Evolutionary conservation across 2,113 vertebrate species (phyloP).

Genomic region (Lamprotornis superbus): DNA sequence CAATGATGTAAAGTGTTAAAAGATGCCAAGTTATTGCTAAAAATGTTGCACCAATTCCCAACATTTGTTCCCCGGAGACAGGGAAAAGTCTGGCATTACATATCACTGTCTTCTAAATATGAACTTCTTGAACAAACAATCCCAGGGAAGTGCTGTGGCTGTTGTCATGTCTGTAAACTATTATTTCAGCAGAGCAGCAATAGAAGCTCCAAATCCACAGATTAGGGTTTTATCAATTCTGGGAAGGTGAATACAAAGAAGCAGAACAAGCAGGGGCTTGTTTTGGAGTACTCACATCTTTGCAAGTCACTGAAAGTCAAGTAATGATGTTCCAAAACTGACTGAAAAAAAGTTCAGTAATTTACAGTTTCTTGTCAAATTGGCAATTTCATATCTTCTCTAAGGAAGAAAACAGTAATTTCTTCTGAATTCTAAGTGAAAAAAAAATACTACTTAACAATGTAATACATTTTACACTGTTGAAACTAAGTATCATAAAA

Average conservation of each 20-base stretch:
- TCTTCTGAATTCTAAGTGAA: not conserved
- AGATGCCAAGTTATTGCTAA: constrained; percentile 55
- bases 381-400: not conserved
- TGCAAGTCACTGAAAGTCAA: not conserved
- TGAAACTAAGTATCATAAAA: not conserved
- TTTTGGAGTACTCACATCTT: not conserved
- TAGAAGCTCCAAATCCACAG: not conserved
- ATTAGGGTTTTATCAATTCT: not conserved
- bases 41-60: constrained; percentile 31
- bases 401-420: not conserved
- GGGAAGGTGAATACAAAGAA: not conserved
- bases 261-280: not conserved
- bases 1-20: constrained; percentile 48
- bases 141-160: not conserved
- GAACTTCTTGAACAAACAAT: constrained; percentile 19
- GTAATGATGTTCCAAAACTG: not conserved
- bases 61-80: not conserved
- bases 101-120: constrained; percentile 15
- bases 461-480: not conserved
- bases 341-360: not conserved
- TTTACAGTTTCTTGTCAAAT: not conserved
- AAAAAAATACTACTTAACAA: not conserved
- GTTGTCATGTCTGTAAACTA: constrained; percentile 6
- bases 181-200: not conserved
- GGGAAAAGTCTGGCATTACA: constrained; percentile 1